These are phyloP conservation scores for Amphiprion clarkii DNA, from an alignment of 2,797 vertebrate species.

Conservation along the genomic window DNA sequence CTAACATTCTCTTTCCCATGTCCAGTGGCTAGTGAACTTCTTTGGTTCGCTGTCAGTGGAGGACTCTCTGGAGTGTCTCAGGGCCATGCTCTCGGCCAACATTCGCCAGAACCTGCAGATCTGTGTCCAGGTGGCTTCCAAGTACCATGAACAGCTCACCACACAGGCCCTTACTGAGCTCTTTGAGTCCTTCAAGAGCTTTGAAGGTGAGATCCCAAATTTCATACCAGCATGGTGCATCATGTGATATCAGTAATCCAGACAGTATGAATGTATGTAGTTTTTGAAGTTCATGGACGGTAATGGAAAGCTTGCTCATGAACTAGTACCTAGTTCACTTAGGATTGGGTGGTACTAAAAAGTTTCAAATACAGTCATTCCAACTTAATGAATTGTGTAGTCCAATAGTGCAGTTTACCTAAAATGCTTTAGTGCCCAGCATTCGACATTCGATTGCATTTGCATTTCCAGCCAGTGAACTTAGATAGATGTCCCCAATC, in stretches of 20 bases:
- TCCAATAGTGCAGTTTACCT: neutral
- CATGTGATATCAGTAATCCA: neutral
- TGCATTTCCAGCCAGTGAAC: neutral
- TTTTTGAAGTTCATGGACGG: slow-evolving; percentile 1
- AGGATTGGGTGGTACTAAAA: neutral
- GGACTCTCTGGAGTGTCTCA: slow-evolving; percentile 95
- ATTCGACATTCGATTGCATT: neutral
- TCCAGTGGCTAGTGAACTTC: slow-evolving; percentile 97
- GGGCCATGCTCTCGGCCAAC: slow-evolving; percentile 96
- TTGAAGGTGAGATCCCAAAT: slow-evolving; percentile 88
- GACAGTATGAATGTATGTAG: neutral
- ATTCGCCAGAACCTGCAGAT: slow-evolving; percentile 98
- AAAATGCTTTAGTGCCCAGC: neutral
- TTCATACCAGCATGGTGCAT: too few species aligned
- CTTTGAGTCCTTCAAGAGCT: slow-evolving; percentile 98
- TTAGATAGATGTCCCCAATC: slow-evolving; percentile 21
- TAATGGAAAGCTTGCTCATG: neutral
- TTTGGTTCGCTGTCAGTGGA: slow-evolving; percentile 96
- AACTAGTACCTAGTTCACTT: neutral
- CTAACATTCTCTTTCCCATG: slow-evolving; percentile 29
- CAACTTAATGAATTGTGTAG: neutral
- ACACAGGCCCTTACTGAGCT: slow-evolving; percentile 96
- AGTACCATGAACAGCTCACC: slow-evolving; percentile 96
- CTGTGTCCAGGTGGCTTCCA: slow-evolving; percentile 96
- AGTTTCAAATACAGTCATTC: neutral